These are phyloP conservation scores for Aphaenogaster rudis DNA, from an alignment of 1,140 invertebrate genomes.

Conservation along the genomic window DNA sequence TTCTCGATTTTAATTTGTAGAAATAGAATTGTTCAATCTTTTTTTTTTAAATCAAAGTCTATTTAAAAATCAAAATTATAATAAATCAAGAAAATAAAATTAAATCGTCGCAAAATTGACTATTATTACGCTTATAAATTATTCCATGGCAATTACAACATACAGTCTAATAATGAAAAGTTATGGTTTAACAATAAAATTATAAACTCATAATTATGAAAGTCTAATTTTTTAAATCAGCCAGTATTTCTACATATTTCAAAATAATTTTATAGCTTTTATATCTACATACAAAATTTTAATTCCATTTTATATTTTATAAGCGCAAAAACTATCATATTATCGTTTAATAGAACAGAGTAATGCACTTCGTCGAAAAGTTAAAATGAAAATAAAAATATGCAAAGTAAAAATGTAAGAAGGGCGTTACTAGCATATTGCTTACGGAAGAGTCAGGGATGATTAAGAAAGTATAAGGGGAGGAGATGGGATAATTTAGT, in stretches of 20 bases:
- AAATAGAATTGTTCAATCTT: too few species aligned
- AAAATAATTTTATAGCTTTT: background rate
- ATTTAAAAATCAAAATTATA: background rate
- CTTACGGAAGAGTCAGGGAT: constrained; percentile 52
- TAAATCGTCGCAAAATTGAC: background rate
- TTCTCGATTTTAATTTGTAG: too few species aligned
- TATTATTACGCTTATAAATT: background rate
- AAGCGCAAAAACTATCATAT: constrained; percentile 37
- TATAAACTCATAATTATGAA: background rate
- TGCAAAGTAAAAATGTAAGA: constrained; percentile 56
- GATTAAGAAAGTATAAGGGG: constrained; percentile 61
- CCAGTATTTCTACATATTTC: background rate
- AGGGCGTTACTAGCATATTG: constrained; percentile 60
- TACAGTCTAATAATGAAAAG: background rate
- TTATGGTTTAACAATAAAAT: background rate
- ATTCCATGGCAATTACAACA: background rate
- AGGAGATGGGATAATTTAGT: constrained; percentile 67
- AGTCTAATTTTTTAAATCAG: background rate
- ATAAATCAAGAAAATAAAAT: background rate
- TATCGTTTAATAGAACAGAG: constrained; percentile 65
- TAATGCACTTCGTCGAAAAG: constrained; percentile 65
- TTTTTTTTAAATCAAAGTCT: background rate
- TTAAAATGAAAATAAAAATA: constrained; percentile 35
- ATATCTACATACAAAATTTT: background rate
- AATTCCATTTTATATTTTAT: constrained; percentile 6